phyloP scores from a whole-genome alignment of 2,113 vertebrate species.

The Phyllostomus discolor region DNA sequence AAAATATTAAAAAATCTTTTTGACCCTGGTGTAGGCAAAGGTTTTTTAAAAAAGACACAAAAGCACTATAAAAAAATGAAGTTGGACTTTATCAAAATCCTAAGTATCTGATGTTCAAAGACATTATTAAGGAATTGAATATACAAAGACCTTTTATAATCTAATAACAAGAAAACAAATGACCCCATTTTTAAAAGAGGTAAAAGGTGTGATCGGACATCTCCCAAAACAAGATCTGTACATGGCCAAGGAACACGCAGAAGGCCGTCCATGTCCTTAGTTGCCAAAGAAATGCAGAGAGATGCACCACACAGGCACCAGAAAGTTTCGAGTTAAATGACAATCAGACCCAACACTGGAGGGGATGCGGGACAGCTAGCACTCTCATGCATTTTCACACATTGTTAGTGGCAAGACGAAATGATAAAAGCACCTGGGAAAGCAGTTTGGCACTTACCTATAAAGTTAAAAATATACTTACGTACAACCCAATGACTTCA shows the following conservation, averaged over 20 bases:
- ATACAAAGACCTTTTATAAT: not conserved
- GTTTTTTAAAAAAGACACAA: not conserved
- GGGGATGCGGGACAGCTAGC: not conserved
- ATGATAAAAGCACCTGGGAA: not conserved
- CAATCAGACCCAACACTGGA: not conserved
- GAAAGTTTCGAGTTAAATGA: not conserved
- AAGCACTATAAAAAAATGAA: not conserved
- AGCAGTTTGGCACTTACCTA: not conserved
- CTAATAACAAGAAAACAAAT: not conserved
- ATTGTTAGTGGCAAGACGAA: not conserved
- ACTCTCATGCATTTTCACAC: not conserved
- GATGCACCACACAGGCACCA: accelerated
- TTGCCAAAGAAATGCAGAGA: not conserved
- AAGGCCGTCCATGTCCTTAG: not conserved
- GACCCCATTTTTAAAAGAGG: not conserved
- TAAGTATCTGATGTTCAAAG: not conserved
- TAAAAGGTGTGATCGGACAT: not conserved
- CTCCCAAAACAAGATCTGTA: not conserved
- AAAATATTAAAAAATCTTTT: not conserved
- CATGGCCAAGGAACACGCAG: not conserved
- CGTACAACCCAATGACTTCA: not conserved
- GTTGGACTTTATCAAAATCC: not conserved
- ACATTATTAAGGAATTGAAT: not conserved
- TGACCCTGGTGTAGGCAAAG: not conserved
- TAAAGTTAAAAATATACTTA: not conserved